phyloP scores from a whole-genome alignment of 2,888 invertebrate genomes.

The Salticus scenicus region DNA sequence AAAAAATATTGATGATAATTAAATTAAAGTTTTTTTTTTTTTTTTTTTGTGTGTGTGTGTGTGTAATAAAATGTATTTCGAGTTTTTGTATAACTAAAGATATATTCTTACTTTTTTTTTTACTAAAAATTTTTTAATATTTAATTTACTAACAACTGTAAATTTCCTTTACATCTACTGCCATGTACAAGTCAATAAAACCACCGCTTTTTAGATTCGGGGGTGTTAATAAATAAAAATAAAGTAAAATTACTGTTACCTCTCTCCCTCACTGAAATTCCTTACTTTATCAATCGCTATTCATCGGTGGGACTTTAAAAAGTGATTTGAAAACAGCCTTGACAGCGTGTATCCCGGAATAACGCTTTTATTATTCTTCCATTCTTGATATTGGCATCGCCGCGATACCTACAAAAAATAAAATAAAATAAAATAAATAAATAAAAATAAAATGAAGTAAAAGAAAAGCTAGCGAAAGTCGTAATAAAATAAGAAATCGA shows the following conservation, averaged over 20 bases:
- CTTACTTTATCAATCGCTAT: conserved; percentile 10
- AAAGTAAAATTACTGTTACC: neutral
- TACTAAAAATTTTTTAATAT: too few species aligned
- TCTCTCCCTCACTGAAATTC: neutral
- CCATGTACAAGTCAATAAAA: neutral
- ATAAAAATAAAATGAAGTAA: neutral
- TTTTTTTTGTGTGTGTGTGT: too few species aligned
- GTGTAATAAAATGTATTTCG: too few species aligned
- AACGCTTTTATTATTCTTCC: conserved; percentile 35
- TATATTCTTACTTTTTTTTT: too few species aligned
- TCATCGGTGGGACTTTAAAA: conserved; percentile 31
- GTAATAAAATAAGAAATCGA: conserved; percentile 69
- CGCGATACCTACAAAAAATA: conserved; percentile 5
- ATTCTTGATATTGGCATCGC: conserved; percentile 30
- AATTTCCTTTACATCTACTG: too few species aligned
- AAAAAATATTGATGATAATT: too few species aligned
- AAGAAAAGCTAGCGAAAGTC: conserved; percentile 38
- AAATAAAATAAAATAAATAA: neutral
- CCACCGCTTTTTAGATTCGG: neutral
- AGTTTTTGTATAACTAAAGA: too few species aligned
- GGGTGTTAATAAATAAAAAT: neutral
- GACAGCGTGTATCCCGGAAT: conserved; percentile 38
- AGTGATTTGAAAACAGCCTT: conserved; percentile 25
- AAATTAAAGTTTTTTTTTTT: too few species aligned
- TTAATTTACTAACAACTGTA: too few species aligned